These are phyloP conservation scores for Mesoclemmys tuberculata DNA, from an alignment of 2,113 vertebrate species.

Conservation along the genomic window DNA sequence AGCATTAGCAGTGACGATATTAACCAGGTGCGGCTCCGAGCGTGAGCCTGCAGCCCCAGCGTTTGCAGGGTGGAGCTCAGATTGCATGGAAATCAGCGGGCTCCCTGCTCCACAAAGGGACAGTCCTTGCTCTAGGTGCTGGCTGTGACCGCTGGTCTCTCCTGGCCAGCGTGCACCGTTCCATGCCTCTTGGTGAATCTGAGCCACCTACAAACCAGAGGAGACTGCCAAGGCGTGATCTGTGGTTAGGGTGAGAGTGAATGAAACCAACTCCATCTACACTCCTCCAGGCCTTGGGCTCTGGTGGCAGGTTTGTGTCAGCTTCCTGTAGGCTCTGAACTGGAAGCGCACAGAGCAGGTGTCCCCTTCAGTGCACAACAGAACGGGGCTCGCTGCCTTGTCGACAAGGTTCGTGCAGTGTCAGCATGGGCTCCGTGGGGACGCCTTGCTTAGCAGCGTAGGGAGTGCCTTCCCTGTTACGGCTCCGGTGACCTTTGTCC, in stretches of 20 bases:
- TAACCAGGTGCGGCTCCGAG: not conserved
- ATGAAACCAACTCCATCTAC: fast-evolving
- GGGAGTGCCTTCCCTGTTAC: not conserved
- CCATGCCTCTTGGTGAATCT: not conserved
- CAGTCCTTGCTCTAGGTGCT: not conserved
- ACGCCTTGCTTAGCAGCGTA: not conserved
- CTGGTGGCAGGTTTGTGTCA: not conserved
- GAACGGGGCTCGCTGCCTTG: not conserved
- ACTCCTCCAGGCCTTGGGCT: not conserved
- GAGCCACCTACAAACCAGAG: not conserved
- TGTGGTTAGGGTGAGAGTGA: fast-evolving
- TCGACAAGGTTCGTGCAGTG: not conserved
- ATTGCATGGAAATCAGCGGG: not conserved
- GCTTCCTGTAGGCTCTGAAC: fast-evolving
- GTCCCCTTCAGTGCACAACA: not conserved
- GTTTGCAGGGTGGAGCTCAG: not conserved
- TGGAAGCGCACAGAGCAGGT: not conserved
- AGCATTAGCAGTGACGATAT: not conserved
- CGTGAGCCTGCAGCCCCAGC: not conserved
- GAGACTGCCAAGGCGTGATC: fast-evolving
- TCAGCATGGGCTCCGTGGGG: fast-evolving
- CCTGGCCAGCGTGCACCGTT: fast-evolving
- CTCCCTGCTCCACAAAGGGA: not conserved
- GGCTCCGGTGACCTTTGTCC: fast-evolving
- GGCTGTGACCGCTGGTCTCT: not conserved